Evolutionary conservation across 2,113 vertebrate genomes (phyloP), one percentile per base, ranked within the genome.

Genomic region (Vicugna pacos): DNA sequence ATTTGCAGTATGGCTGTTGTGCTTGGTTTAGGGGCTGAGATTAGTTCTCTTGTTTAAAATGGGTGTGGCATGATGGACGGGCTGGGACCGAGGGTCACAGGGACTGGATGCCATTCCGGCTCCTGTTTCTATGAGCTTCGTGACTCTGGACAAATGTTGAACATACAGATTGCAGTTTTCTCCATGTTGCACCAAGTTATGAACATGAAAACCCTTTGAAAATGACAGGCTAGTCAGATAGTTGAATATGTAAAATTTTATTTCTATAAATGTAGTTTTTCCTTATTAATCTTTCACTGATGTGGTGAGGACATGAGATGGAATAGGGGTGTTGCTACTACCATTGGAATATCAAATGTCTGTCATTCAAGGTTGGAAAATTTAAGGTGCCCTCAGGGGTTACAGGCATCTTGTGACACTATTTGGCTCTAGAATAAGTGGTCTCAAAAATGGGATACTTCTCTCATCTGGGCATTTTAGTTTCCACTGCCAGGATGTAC

Each of bases 181-280:
- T 93, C 56, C 56, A 10, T 22, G 32, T 58, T 67, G 52, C 2
- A 52, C 24, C 38, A 70, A 2, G 14, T 70, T 46, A 28, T 11
- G 15, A 58, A 28, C 24, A 10, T 52, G 86, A 94, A 94, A 94
- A 48, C 12, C 15, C n/a, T 96, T 91, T 42, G 56, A 85, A 91
- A 92, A 65, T 28, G n/a, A 28, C 35, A 86, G 64, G 30, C 88
- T 87, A 0, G 73, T 81, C n/a, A 86, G 28, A 24, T 60, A 30
- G 32, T 30, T 77, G 54, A 42, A 4, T 42, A 42, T 42, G 38
- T 42, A 38, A 91, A 91, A 69, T n/a, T 64, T 4, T 4, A 32
- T 54, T 81, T 94, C 65, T 91, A 0, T 38, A 77, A 72, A 65
- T 22, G 12, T 73, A 52, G 30, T 85, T 93, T 86, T 87, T 70